Evolutionary conservation across 2,888 invertebrate species (phyloP), one percentile per base, ranked within the genome.

Genomic region (Epistrophella euchroma): DNA sequence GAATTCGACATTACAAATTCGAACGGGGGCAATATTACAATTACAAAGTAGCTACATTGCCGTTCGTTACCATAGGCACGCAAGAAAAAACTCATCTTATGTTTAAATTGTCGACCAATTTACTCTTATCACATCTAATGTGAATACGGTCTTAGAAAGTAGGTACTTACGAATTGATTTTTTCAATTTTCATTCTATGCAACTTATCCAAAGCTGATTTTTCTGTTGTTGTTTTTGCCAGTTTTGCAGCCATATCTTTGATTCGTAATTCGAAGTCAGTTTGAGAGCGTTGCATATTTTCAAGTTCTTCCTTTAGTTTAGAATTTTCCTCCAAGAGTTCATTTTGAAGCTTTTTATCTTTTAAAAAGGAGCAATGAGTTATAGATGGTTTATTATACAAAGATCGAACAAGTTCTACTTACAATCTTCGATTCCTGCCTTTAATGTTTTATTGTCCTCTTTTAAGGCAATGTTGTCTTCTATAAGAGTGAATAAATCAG

Each of bases 401-500:
- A 47, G 19, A 47, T 0, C 10, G 11, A 2, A 22, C 2, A 50
- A 22, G 13, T 13, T 0, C 7, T 25, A 55, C 90, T 89, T 89
- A 92, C 92, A 90, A n/a, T 91, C 90, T 70, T 91, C 91, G 56
- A 92, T 90, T 88, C 92, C 90, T n/a, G 90, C 79, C 72, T 91
- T 91, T 4, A 92, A 88, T 4, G 90, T 89, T 79, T 92, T 91
- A 71, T 92, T 92, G 88, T 92, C 91, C 82, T 92, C 92, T 80
- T 91, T 92, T 0, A 92, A 78, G 0, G 92, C 91, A 77, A 92
- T 92, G 74, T 92, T 92, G 55, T 92, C 92, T 88, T 92, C 92
- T 0, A 92, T 85, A 37, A 92, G 80, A 5, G 92, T 92, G 56
- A 92, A 92, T 66, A 91, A 89, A 89, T 92, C 92, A 47, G 91